Evolutionary conservation across 30 jellyfish, hydroid and myxozoan genomes (phyloP).

Genomic region (Hydractinia echinata): DNA sequence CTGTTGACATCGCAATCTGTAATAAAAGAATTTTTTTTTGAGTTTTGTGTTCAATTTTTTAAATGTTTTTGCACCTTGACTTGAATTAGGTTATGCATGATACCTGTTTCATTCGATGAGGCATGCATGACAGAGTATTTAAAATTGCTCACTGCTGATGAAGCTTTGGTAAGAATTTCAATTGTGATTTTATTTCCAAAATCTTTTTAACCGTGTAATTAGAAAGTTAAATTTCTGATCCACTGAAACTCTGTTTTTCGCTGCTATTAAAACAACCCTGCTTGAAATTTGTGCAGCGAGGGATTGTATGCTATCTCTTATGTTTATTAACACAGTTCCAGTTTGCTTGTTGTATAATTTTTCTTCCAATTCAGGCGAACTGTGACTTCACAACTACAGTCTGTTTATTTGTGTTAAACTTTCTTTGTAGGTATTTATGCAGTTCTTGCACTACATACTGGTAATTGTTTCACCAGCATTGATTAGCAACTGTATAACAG

Average conservation of each 20-base stretch:
- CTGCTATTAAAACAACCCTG: not conserved
- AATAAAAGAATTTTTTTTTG: not conserved
- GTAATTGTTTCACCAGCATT: not conserved
- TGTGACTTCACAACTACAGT: too few species aligned
- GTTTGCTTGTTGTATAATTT: too few species aligned
- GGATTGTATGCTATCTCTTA: too few species aligned
- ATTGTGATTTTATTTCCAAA: not conserved
- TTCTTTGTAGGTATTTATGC: not conserved
- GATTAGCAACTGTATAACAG: not conserved
- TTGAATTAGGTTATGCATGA: constrained; percentile 7
- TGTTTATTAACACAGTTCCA: too few species aligned
- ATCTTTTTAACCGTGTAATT: too few species aligned
- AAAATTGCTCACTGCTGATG: constrained; percentile 11
- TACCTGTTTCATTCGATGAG: constrained; percentile 16
- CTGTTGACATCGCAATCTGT: not conserved
- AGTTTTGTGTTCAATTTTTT: not conserved
- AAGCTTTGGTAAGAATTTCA: constrained; percentile 19
- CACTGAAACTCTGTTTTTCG: too few species aligned
- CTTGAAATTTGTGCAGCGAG: not conserved
- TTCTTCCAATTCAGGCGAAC: too few species aligned
- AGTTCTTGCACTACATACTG: constrained; percentile 10
- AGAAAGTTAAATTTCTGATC: too few species aligned
- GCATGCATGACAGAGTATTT: constrained; percentile 10
- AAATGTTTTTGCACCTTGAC: not conserved
- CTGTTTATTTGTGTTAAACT: too few species aligned